Evolutionary conservation across 2,797 vertebrate genomes (phyloP).

Genomic region (Peromyscus eremicus): DNA sequence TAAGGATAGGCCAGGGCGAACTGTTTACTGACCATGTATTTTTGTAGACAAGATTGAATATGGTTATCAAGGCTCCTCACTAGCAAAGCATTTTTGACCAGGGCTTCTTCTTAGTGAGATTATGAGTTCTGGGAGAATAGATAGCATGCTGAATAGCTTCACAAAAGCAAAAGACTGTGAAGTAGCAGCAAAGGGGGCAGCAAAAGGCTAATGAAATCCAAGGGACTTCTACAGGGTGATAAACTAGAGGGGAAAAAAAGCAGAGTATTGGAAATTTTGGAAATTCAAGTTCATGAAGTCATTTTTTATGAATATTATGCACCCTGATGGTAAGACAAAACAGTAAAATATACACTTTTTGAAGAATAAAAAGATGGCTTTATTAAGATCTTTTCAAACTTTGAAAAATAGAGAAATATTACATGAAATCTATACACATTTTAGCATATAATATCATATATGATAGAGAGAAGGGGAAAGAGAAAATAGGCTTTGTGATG

Average conservation of each 20-base stretch:
- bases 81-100: slow-evolving; percentile 27
- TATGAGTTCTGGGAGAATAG: slow-evolving; percentile 39
- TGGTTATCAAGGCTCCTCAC: not conserved
- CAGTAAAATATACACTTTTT: not conserved
- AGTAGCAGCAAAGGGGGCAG: not conserved
- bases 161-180: not conserved
- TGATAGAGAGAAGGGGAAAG: not conserved
- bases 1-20: not conserved
- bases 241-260: slow-evolving; percentile 2
- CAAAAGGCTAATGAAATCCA: slow-evolving; percentile 15
- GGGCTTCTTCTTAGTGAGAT: slow-evolving; percentile 31
- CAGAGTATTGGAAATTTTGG: not conserved
- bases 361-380: not conserved
- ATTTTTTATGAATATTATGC: slow-evolving; percentile 48
- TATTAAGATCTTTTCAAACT: not conserved
- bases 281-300: slow-evolving; percentile 1
- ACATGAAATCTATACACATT: not conserved
- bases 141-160: not conserved
- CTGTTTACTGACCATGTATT: slow-evolving; percentile 1
- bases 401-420: not conserved
- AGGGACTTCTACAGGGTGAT: not conserved
- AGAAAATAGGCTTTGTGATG: not conserved
- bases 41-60: slow-evolving; percentile 11
- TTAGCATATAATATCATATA: not conserved
- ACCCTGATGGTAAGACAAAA: not conserved